Base-by-base conservation (phyloP, 2,888 invertebrate genomes). In the Lasioglossum oenotherae region DNA sequence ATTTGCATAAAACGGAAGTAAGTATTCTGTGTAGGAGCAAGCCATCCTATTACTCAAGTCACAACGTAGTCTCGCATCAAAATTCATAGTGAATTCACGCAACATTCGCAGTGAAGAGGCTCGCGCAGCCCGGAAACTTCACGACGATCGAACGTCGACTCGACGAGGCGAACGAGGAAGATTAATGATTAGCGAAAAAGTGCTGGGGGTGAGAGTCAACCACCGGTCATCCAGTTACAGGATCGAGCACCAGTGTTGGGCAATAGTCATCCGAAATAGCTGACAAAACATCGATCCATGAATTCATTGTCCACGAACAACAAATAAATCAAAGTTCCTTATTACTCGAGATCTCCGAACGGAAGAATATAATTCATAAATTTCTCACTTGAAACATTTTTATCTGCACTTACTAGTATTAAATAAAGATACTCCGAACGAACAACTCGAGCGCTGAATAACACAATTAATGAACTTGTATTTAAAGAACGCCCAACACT, bases 191-290 rank as follows among this genome's bases (percentile, higher is more conserved):
- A 19, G 31, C 6, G 57, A 35, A 27, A 31, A 71, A 57, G 77
- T 77, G 75, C 67, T 38, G 2, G 38, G 38, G 19, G 38, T 19
- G 69, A 31, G 75, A 75, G 86, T 86, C 78, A 86, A 83, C 75
- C 77, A 86, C 78, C 87, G 86, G 83, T 89, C 87, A 87, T 89
- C 85, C 88, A 83, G 75, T 81, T 78, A 84, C 83, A 77, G 76
- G 76, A 79, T 81, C 38, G 53, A 53, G 53, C n/a, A 53, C 53
- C 53, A 53, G 53, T 53, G 53, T 53, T n/a, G 53, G 53, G 53
- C 53, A 53, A 53, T 2, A 10, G 8, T 53, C 8, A 2, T 23
- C 2, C 23, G 10, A 53, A 23, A 23, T 8, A 2, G 8, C 23
- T 19, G 53, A 23, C 8, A 19, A 10, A 19, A 23, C 23, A 53